Conservation (phyloP, 2,113 vertebrate species). For the Fulmarus glacialis region DNA sequence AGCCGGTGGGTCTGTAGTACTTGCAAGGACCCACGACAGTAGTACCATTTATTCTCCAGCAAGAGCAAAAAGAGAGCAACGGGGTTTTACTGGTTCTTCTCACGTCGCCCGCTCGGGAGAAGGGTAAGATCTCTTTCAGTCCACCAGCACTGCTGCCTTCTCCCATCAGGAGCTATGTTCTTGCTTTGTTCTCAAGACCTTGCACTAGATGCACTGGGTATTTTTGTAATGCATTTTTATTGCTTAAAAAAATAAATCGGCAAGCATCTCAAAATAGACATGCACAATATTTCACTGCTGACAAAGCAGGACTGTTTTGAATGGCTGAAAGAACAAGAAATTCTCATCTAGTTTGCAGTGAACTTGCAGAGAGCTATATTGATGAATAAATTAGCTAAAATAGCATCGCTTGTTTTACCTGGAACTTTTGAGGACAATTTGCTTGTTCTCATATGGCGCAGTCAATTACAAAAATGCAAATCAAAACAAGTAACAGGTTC, state of each 20-base stretch:
- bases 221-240: neutral
- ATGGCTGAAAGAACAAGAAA: neutral
- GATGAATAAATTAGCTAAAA: neutral
- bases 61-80: neutral
- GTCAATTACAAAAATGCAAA: neutral
- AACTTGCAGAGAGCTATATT: neutral
- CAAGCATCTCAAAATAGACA: neutral
- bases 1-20: neutral
- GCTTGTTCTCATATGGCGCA: neutral
- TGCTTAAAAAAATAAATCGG: neutral
- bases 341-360: neutral
- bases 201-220: no score
- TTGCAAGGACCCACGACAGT: neutral
- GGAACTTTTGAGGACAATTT: neutral
- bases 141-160: neutral
- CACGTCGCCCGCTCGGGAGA: fast-evolving
- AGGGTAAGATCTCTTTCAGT: fast-evolving
- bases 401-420: neutral
- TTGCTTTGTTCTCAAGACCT: neutral
- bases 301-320: neutral
- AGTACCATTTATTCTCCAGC: neutral
- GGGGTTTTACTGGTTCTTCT: neutral
- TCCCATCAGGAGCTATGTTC: neutral
- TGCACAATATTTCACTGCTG: neutral
- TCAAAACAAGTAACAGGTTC: neutral